These are phyloP conservation scores for Lonchura striata DNA, from an alignment of 2,113 vertebrate species.

Conservation along the genomic window DNA sequence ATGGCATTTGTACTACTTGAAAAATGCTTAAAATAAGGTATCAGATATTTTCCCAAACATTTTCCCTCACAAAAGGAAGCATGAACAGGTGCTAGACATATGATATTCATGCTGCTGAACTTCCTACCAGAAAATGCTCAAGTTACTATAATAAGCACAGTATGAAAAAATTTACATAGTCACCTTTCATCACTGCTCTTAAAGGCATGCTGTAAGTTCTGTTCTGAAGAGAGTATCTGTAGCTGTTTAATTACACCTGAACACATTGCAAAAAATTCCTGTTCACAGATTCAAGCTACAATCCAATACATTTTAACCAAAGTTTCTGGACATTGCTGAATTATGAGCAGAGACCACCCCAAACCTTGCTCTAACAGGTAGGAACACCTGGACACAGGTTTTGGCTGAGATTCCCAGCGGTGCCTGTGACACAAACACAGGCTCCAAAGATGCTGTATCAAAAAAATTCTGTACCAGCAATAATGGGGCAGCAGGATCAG, in stretches of 20 bases:
- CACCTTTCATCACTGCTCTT: not conserved
- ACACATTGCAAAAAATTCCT: not conserved
- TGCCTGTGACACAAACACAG: fast-evolving
- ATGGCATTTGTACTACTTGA: not conserved
- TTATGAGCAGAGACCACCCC: not conserved
- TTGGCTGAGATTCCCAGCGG: not conserved
- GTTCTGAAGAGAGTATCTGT: not conserved
- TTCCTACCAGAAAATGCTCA: not conserved
- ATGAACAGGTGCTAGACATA: not conserved
- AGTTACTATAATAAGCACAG: not conserved
- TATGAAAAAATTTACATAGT: not conserved
- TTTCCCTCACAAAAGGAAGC: not conserved
- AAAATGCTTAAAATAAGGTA: not conserved
- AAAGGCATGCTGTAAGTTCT: not conserved
- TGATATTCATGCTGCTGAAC: not conserved
- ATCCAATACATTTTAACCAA: not conserved
- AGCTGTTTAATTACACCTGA: not conserved
- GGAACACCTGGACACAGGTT: not conserved
- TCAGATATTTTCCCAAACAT: not conserved
- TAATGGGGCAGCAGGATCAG: not conserved
- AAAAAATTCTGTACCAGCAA: not conserved
- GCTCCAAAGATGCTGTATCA: not conserved
- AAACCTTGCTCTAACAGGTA: not conserved
- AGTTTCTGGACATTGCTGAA: not conserved
- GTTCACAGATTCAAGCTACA: not conserved